A percentile compares a stretch with the other conserved stretches of the same genome.
phyloP scores from a whole-genome alignment of 1,140 invertebrate species.

The Saccostrea glomerata region DNA sequence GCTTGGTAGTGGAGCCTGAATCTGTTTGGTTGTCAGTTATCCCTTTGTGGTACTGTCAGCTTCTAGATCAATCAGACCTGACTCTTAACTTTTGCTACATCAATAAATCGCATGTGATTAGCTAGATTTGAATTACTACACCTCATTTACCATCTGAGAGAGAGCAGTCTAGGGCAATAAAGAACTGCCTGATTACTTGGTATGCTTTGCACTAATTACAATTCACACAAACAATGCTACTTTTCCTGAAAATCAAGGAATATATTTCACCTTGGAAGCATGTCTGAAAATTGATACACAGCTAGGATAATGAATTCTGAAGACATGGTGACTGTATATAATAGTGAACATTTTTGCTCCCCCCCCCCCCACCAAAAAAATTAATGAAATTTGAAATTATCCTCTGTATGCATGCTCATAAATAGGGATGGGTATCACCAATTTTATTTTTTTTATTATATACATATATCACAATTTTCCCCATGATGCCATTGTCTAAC shows the following conservation, averaged over 20 bases:
- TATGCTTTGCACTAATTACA: not conserved
- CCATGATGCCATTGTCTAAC: too few relatives aligned
- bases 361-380: not conserved
- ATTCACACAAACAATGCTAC: conserved; percentile 1
- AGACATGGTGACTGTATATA: not conserved
- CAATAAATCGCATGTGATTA: conserved; percentile 25
- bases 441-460: too few relatives aligned
- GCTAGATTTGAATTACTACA: conserved; percentile 16
- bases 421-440: too few relatives aligned
- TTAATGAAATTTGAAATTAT: not conserved
- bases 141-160: conserved; percentile 1
- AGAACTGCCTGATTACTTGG: not conserved
- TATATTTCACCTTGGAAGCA: not conserved
- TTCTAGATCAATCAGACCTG: not conserved
- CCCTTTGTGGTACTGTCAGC: not conserved
- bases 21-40: not conserved
- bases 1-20: not conserved
- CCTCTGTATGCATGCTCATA: too few relatives aligned
- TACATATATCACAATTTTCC: too few relatives aligned
- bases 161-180: not conserved
- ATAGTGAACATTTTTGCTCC: too few relatives aligned
- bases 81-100: conserved; percentile 35
- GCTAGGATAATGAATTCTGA: not conserved
- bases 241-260: not conserved
- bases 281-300: not conserved